phyloP scores from a whole-genome alignment of 2,113 vertebrate species.

The Ia io region DNA sequence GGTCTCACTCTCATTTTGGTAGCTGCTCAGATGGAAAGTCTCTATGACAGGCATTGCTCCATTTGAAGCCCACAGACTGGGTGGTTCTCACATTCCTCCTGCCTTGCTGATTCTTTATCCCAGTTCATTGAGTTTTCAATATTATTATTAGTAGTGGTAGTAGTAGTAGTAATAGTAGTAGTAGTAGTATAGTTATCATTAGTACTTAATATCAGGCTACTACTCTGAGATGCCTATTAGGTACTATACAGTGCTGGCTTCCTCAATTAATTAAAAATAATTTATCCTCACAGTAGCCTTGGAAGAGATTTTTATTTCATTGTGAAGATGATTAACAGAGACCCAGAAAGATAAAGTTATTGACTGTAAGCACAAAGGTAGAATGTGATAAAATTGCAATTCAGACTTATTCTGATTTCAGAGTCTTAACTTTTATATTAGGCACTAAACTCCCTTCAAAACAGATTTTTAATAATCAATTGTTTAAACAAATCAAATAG shows the following conservation, averaged over 20 bases:
- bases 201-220: neutral
- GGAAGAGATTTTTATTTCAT: neutral
- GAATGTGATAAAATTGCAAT: neutral
- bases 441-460: neutral
- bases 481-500: neutral
- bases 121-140: neutral
- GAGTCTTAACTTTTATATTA: neutral
- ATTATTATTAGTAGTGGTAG: too few species aligned
- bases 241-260: neutral
- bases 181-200: neutral
- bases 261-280: neutral
- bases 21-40: neutral
- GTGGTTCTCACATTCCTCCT: neutral
- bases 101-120: neutral
- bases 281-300: neutral
- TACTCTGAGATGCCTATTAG: neutral
- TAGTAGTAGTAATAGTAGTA: neutral
- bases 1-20: neutral
- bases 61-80: neutral
- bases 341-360: neutral
- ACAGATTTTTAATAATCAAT: neutral
- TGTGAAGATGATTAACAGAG: neutral
- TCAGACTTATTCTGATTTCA: neutral
- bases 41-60: accelerated
- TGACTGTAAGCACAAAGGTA: too few species aligned